Base-by-base conservation (phyloP, 2,113 vertebrate genomes). In the Corythornis cristatus region DNA sequence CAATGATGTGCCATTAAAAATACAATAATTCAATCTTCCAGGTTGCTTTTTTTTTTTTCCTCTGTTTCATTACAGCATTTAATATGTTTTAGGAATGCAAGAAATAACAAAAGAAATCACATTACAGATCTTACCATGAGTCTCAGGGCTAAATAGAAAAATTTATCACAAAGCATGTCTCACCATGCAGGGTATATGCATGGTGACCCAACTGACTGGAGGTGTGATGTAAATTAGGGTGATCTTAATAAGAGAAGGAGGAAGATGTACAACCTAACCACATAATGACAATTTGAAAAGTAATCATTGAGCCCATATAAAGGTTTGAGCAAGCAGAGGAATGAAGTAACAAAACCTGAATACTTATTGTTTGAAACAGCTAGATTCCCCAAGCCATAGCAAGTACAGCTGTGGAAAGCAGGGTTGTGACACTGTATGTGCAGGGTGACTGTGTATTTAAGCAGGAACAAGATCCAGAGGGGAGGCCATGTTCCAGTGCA, bases 201-300 rank as follows among this genome's bases (percentile, higher is more conserved):
- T 20, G 12, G 37, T 37, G 71, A 68, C 4, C 3, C 60, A 64
- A 20, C 5, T 78, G 31, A 51, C 8, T 31, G 6, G 9, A 67
- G 21, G 5, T 31, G 5, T 2, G 0, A 29, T 11, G 14, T 48
- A 16, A 0, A 6, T 43, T 37, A 68, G 5, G 11, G 25, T 60
- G 13, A 46, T 29, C 35, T 64, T 60, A 13, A 25, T 12, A 71
- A 22, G 3, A 60, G 26, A 79, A 67, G 26, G 50, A 35, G 18
- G 12, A 89, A 76, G 37, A 48, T 56, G 12, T 4, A n/a, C 29
- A 72, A 43, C 42, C 22, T 57, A n/a, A 33, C 15, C 29, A 6
- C 21, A 14, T 58, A 61, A 86, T 22, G 8, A 6, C 1, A 5
- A 8, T 35, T 37, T 62, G 5, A 45, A 65, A 90, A 46, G 2